These are phyloP conservation scores for Urosaurus nigricauda DNA, from an alignment of 2,797 vertebrate species.

Conservation along the genomic window DNA sequence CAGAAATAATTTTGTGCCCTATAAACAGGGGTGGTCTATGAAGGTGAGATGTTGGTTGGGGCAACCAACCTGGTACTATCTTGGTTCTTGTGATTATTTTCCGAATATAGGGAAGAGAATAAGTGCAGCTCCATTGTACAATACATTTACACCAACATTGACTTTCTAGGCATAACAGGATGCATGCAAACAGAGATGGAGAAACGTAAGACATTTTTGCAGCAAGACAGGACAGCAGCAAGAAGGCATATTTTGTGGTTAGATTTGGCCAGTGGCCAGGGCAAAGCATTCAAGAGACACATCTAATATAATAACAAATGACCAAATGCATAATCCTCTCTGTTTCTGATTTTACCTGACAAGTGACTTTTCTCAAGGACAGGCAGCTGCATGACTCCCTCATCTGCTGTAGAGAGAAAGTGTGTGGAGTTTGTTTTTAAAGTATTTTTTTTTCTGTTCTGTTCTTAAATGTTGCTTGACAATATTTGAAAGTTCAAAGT, in stretches of 20 bases:
- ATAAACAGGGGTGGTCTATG: background rate
- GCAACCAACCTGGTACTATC: background rate
- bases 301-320: background rate
- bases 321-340: slow-evolving; percentile 39
- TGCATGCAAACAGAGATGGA: slow-evolving; percentile 35
- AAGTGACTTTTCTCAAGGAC: slow-evolving; percentile 60
- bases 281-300: background rate
- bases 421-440: slow-evolving; percentile 38
- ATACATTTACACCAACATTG: background rate
- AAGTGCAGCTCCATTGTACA: background rate
- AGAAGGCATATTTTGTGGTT: slow-evolving; percentile 13
- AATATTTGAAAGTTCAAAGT: slow-evolving; percentile 31
- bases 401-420: slow-evolving; percentile 68
- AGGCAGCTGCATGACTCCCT: slow-evolving; percentile 67
- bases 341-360: slow-evolving; percentile 57
- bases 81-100: background rate
- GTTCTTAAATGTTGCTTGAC: slow-evolving; percentile 27
- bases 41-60: background rate
- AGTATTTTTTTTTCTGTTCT: background rate
- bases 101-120: background rate
- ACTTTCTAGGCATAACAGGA: background rate
- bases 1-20: background rate
- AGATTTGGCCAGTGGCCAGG: background rate
- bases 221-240: slow-evolving; percentile 16
- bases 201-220: slow-evolving; percentile 36